Conservation (phyloP, 2,888 invertebrate species). For the Arctia plantaginis region DNA sequence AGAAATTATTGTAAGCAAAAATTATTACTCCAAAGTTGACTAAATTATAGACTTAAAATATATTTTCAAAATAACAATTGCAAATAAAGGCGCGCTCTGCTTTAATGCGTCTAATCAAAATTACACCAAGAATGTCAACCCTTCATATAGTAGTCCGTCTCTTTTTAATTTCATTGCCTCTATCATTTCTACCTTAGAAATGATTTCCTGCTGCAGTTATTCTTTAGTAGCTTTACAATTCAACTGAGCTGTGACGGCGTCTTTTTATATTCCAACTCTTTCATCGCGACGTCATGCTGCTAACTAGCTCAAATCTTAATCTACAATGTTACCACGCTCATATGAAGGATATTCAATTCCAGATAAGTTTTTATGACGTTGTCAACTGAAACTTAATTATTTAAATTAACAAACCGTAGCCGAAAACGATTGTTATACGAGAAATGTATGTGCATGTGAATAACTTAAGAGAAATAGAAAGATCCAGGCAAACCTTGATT, state of each 20-base stretch:
- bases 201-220: neutral
- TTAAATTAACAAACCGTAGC: neutral
- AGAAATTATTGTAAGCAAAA: too few species aligned
- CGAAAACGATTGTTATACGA: neutral
- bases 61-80: too few species aligned
- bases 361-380: conserved; percentile 1
- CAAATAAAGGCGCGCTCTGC: neutral
- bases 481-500: neutral
- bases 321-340: neutral
- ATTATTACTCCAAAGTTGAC: neutral
- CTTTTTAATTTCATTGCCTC: neutral
- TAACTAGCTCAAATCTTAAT: neutral
- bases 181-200: neutral
- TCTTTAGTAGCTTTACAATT: conserved; percentile 4
- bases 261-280: conserved; percentile 5
- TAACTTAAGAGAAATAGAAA: neutral
- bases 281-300: neutral
- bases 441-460: neutral
- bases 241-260: neutral
- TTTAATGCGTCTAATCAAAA: neutral
- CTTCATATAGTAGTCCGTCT: neutral
- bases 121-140: neutral
- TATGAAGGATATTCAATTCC: conserved; percentile 1
- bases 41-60: neutral
- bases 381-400: neutral